Conservation (phyloP, 2,888 invertebrate genomes). For the Pyrochroa serraticornis region DNA sequence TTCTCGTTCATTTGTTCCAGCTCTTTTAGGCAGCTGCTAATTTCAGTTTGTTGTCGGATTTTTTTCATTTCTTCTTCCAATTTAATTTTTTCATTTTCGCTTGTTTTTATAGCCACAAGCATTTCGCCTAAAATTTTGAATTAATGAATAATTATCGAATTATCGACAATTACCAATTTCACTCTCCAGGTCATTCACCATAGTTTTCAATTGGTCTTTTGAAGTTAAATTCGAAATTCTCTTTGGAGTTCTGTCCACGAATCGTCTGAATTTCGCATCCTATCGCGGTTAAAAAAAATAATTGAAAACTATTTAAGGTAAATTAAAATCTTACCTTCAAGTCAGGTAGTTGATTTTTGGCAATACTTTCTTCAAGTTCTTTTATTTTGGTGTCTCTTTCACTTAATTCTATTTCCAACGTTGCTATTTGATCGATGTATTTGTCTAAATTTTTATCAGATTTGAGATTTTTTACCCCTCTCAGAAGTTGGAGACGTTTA, state of each 20-base stretch:
- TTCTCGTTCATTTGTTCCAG: constrained; percentile 64
- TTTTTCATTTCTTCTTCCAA: constrained; percentile 58
- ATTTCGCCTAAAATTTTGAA: constrained; percentile 61
- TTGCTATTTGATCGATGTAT: constrained; percentile 66
- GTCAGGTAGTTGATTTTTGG: constrained; percentile 53
- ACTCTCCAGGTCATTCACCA: constrained; percentile 86
- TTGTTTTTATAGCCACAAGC: constrained; percentile 66
- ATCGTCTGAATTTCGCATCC: constrained; percentile 70
- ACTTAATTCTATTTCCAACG: constrained; percentile 68
- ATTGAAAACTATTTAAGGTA: constrained; percentile 23
- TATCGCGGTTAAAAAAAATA: constrained; percentile 46
- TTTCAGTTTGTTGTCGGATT: constrained; percentile 44
- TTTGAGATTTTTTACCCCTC: constrained; percentile 62
- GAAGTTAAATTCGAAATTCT: constrained; percentile 75
- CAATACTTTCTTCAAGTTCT: constrained; percentile 58
- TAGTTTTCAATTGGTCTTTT: constrained; percentile 77
- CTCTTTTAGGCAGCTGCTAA: constrained; percentile 48
- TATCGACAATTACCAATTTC: constrained; percentile 70
- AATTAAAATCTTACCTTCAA: constrained; percentile 20
- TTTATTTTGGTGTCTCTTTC: constrained; percentile 66
- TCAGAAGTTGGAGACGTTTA: constrained; percentile 69
- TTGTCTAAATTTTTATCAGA: constrained; percentile 64
- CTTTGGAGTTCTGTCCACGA: constrained; percentile 75
- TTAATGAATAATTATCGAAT: not conserved
- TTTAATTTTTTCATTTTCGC: constrained; percentile 60